phyloP scores from a whole-genome alignment of 2,113 vertebrate species.

The Rafetus swinhoei region DNA sequence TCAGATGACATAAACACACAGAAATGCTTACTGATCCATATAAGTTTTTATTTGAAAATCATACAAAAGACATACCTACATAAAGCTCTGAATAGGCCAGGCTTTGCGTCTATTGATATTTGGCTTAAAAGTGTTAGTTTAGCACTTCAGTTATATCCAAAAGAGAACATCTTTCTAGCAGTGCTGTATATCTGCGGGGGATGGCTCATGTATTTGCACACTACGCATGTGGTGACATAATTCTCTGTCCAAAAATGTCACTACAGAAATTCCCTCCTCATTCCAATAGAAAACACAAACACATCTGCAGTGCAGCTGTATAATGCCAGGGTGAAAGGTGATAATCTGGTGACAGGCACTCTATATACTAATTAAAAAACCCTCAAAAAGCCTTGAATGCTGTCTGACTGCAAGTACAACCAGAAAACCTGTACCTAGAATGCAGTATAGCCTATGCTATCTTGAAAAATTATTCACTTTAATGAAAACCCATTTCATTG shows the following conservation, averaged over 20 bases:
- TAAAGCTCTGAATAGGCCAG: neutral
- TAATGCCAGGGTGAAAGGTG: neutral
- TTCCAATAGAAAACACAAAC: neutral
- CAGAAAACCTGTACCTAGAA: neutral
- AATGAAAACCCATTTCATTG: neutral
- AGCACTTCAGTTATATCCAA: neutral
- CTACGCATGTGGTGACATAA: neutral
- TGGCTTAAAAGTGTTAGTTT: neutral
- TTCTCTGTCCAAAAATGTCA: neutral
- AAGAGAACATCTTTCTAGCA: neutral
- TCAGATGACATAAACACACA: neutral
- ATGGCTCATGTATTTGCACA: neutral
- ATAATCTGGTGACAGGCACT: neutral
- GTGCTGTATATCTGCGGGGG: neutral
- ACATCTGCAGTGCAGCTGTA: neutral
- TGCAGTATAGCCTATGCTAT: too few species aligned
- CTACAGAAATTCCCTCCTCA: neutral
- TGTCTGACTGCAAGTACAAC: neutral
- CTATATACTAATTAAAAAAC: neutral
- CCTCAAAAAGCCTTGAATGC: neutral
- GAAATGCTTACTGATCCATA: neutral
- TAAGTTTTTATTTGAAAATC: neutral
- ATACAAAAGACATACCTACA: neutral
- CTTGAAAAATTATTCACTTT: neutral
- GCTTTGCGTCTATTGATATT: conserved; percentile 11